phyloP scores from a whole-genome alignment of 2,888 invertebrate genomes.

The Hypsopygia costalis region DNA sequence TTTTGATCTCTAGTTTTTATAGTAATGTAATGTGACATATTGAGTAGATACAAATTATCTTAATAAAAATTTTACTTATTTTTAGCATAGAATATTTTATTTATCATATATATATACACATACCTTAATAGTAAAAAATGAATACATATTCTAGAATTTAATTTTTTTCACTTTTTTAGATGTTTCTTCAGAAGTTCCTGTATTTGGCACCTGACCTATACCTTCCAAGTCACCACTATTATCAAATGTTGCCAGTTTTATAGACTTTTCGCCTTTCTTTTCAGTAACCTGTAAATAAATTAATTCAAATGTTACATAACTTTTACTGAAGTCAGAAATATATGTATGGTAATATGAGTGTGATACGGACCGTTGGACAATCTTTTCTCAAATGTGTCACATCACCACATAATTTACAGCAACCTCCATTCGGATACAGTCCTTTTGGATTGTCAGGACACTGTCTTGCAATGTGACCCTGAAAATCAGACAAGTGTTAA shows the following conservation, averaged over 20 bases:
- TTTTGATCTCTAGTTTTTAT: too few species aligned
- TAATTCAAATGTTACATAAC: background rate
- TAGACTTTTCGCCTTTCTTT: slow-evolving; percentile 60
- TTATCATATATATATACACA: too few species aligned
- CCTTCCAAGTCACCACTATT: slow-evolving; percentile 62
- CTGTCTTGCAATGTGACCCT: slow-evolving; percentile 92
- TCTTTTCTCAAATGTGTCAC: slow-evolving; percentile 92
- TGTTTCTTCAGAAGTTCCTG: slow-evolving; percentile 20
- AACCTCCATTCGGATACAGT: slow-evolving; percentile 91
- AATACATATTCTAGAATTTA: slow-evolving; percentile 41
- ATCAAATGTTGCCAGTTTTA: slow-evolving; percentile 66
- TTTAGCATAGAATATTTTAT: too few species aligned
- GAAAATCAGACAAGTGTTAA: slow-evolving; percentile 23
- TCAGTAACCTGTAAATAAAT: slow-evolving; percentile 49
- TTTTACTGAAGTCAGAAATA: background rate
- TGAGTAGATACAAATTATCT: too few species aligned
- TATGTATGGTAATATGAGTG: background rate
- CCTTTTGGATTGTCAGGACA: slow-evolving; percentile 94
- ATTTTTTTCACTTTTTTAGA: slow-evolving; percentile 69
- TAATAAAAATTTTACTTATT: too few species aligned
- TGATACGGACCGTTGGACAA: slow-evolving; percentile 82
- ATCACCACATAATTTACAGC: slow-evolving; percentile 91
- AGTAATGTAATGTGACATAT: background rate
- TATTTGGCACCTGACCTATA: slow-evolving; percentile 43
- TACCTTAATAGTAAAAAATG: too few species aligned